Base-by-base conservation (phyloP, 2,113 vertebrate species). In the Aptenodytes forsteri region DNA sequence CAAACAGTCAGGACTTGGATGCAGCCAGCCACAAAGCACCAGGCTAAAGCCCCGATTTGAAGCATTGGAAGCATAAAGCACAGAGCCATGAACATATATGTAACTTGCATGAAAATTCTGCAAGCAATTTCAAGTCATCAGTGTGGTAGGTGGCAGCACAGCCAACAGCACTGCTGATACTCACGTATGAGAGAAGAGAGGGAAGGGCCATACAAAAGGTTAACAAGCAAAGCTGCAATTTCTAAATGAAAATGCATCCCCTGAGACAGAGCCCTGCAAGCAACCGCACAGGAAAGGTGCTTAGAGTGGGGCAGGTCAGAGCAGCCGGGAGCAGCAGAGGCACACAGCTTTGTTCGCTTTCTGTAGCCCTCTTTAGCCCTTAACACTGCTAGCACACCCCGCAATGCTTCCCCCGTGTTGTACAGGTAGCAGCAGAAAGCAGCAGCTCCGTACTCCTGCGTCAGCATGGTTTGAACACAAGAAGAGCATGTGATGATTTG, bases 331-430 rank as follows among this genome's bases (percentile, higher is more conserved):
- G 61, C n/a, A 55, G 56, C 64, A 42, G 32, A 32, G n/a, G 2
- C 6, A 4, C 16, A 5, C 40, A 11, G 32, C 59, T 46, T 30
- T 8, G 6, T 3, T 50, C 4, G 0, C 18, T 32, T 59, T 27
- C 67, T 7, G 5, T 4, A 59, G 64, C 50, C 32, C 56, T 16
- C 71, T 58, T 13, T 27, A 50, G 30, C 64, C 40, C 29, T 34
- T 0, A 8, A 15, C 20, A 2, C 34, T 5, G 27, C 44, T 21
- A 20, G 17, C 1, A 2, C 7, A 6, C 18, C 27, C 34, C 3
- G 13, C 7, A 1, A 6, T 8, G 55, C 72, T 36, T 5, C 7
- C 26, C 49, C 15, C 3, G 1, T 1, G 1, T 9, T 4, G 11
- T 3, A 7, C 34, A 4, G 52, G 52, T 0, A 52, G 22, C 42